phyloP scores from a whole-genome alignment of 2,888 invertebrate species.

The Melanostoma mellinum region DNA sequence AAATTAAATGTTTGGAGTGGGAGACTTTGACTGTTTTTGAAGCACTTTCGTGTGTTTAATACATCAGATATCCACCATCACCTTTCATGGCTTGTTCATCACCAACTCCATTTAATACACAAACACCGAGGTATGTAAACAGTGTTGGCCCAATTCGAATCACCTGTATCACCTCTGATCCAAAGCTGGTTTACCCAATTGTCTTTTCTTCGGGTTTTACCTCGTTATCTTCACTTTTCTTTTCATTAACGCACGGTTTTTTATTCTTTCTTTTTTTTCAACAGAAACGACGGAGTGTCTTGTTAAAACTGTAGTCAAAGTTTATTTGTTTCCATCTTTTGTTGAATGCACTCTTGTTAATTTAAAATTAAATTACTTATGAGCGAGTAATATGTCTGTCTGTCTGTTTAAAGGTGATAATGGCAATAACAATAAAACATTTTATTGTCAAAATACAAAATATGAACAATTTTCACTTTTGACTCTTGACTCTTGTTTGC shows the following conservation, averaged over 20 bases:
- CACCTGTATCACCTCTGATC: constrained; percentile 67
- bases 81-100: constrained; percentile 29
- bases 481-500: constrained; percentile 62
- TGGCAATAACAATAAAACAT: constrained; percentile 60
- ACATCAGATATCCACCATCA: constrained; percentile 21
- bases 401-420: constrained; percentile 53
- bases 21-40: too few relatives aligned
- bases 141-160: constrained; percentile 67
- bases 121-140: constrained; percentile 45
- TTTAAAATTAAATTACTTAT: constrained; percentile 18
- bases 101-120: constrained; percentile 1
- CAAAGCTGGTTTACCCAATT: constrained; percentile 39
- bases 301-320: background rate
- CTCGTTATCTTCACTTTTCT: constrained; percentile 50
- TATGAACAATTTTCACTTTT: constrained; percentile 61
- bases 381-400: background rate
- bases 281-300: constrained; percentile 33
- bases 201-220: constrained; percentile 17
- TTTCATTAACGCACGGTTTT: constrained; percentile 30
- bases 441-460: constrained; percentile 61
- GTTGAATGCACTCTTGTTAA: constrained; percentile 36
- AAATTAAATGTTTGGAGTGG: too few relatives aligned
- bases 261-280: constrained; percentile 28
- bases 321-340: constrained; percentile 1
- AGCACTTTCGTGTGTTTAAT: constrained; percentile 19